Evolutionary conservation across 2,888 invertebrate genomes (phyloP), one percentile per base, ranked within the genome.

Genomic region (Lysandra coridon): DNA sequence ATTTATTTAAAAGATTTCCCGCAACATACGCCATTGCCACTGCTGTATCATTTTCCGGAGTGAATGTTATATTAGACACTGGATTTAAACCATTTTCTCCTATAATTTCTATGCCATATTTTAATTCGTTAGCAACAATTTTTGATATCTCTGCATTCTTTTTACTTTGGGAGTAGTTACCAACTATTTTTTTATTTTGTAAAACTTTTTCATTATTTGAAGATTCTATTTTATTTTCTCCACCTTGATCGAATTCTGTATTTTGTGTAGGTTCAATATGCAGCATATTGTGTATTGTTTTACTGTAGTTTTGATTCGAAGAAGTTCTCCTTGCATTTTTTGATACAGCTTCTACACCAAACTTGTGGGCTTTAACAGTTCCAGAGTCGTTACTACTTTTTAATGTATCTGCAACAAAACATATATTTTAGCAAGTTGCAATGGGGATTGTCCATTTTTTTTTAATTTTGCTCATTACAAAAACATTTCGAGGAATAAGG

Each of bases 11-110:
- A 64, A 94, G 83, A 84, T 93, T 92, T 0, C 94, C 94, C 82
- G 94, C 94, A 80, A 94, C 94, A 49, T 89, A 92, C 0, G 93
- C 90, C 90, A 94, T 92, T 44, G 94, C 93, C 77, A 90, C 91
- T 30, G 92, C 82, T 4, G 94, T 93, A 78, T 93, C 93, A 81
- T 93, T 94, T 86, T 92, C 92, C 30, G 90, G 87, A n/a, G 91
- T 91, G 80, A 93, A 94, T 4, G 92, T 92, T 12, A 94, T 90
- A 79, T 92, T 94, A 30, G 94, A 93, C 80, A 90, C 88, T 1
- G 91, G 86, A 64, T 88, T 84, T 3, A 88, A 86, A 49, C 84
- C 83, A 77, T 82, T 83, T 80, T 92, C 91, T 14, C 94, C 94
- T 75, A 94, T 90, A 2, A 87, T 82, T 86, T 94, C 94, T 4